A percentile compares a stretch with the other conserved stretches of the same genome.
phyloP scores from a whole-genome alignment of 2,113 vertebrate genomes.

The Macroglossus sobrinus region DNA sequence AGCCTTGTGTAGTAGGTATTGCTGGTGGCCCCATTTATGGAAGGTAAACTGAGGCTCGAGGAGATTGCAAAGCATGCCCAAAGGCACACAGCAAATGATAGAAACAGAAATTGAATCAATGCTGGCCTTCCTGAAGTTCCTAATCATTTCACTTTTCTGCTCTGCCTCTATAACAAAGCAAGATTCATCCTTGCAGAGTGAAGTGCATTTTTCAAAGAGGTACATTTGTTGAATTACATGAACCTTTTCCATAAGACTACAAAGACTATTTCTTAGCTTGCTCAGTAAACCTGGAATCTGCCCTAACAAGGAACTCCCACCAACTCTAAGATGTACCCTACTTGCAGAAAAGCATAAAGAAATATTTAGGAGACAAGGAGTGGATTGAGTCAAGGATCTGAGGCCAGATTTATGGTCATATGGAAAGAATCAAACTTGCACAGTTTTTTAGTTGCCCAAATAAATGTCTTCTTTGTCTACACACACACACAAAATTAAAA shows the following conservation, averaged over 20 bases:
- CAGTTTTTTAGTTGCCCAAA: constrained; percentile 4
- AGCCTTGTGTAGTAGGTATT: neutral
- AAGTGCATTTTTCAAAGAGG: neutral
- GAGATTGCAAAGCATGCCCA: neutral
- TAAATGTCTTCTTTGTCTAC: neutral
- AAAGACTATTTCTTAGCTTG: neutral
- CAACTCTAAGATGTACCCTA: neutral
- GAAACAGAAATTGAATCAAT: neutral
- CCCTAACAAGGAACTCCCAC: neutral
- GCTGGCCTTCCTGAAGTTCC: neutral
- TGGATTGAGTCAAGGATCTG: neutral
- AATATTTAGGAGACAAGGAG: neutral
- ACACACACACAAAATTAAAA: neutral
- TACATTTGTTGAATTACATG: neutral
- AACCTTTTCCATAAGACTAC: neutral
- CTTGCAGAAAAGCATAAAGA: neutral
- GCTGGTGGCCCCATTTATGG: neutral
- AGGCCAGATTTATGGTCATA: neutral
- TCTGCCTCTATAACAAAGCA: neutral
- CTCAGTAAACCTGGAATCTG: neutral
- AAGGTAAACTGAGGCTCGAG: neutral
- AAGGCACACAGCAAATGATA: neutral
- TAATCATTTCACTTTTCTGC: neutral
- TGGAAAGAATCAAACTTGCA: constrained; percentile 12
- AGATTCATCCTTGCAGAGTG: neutral